A percentile compares a stretch with the other conserved stretches of the same genome.
These are phyloP conservation scores for Petroica traversi DNA, from an alignment of 2,113 vertebrate species.

Conservation along the genomic window DNA sequence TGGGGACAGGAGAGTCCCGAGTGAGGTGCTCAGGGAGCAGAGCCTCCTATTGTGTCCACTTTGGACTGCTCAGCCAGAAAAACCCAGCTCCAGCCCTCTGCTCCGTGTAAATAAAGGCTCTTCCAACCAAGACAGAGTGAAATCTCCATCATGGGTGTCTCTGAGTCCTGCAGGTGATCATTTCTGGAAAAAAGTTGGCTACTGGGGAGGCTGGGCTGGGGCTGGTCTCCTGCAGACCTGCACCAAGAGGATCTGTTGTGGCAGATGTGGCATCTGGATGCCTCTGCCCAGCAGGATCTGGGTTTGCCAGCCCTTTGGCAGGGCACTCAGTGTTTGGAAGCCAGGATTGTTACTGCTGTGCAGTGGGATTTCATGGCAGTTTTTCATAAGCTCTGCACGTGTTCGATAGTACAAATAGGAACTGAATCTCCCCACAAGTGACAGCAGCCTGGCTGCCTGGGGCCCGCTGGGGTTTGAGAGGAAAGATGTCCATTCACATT, in stretches of 20 bases:
- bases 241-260: background rate
- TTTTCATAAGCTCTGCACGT: slow-evolving; percentile 36
- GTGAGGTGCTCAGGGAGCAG: background rate
- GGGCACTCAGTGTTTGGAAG: background rate
- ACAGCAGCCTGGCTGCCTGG: slow-evolving; percentile 2
- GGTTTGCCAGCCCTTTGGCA: slow-evolving; percentile 4
- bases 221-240: background rate
- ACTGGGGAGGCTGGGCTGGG: background rate
- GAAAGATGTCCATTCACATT: background rate
- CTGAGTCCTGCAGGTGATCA: background rate
- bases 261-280: background rate
- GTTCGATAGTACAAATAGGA: background rate
- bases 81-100: background rate
- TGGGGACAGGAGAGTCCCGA: background rate
- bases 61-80: background rate
- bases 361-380: slow-evolving; percentile 33
- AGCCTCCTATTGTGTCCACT: background rate
- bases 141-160: background rate
- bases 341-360: slow-evolving; percentile 33
- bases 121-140: background rate
- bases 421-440: background rate
- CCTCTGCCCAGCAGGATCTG: background rate
- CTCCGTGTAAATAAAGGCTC: fast-evolving
- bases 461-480: background rate
- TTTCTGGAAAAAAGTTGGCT: background rate